Conservation (phyloP, 2,113 vertebrate genomes). For the Pseudorhombus dupliciocellatus region DNA sequence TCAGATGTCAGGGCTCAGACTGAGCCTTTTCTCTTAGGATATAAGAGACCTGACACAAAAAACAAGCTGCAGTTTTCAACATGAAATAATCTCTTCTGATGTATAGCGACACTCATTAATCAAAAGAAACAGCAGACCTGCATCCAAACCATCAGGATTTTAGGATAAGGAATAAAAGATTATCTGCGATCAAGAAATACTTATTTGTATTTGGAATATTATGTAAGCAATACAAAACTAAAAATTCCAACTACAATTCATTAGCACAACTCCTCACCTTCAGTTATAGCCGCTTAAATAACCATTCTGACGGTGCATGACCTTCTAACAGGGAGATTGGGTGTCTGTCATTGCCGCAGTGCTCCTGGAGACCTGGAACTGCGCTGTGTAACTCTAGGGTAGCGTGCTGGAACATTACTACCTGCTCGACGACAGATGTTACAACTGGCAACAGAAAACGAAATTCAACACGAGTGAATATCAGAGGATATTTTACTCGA, state of each 20-base stretch:
- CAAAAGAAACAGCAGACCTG: not conserved
- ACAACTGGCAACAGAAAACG: no score
- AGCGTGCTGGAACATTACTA: no score
- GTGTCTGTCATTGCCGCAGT: no score
- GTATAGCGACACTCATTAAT: not conserved
- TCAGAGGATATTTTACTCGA: no score
- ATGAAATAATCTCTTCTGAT: not conserved
- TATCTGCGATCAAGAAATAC: not conserved
- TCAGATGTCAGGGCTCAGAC: not conserved
- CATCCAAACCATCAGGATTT: not conserved
- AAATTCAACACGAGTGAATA: no score
- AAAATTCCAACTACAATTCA: no score
- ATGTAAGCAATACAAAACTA: not conserved
- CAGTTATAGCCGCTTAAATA: no score
- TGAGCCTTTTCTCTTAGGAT: not conserved
- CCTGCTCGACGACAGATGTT: no score
- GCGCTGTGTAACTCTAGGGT: no score
- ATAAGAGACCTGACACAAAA: not conserved
- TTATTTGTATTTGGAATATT: not conserved
- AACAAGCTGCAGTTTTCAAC: not conserved
- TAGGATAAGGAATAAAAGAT: not conserved
- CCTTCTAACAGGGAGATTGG: no score
- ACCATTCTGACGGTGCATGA: no score
- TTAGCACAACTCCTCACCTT: not conserved
- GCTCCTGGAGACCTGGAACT: no score